Evolutionary conservation across 2,888 invertebrate species (phyloP).

Genomic region (Spisula solida): DNA sequence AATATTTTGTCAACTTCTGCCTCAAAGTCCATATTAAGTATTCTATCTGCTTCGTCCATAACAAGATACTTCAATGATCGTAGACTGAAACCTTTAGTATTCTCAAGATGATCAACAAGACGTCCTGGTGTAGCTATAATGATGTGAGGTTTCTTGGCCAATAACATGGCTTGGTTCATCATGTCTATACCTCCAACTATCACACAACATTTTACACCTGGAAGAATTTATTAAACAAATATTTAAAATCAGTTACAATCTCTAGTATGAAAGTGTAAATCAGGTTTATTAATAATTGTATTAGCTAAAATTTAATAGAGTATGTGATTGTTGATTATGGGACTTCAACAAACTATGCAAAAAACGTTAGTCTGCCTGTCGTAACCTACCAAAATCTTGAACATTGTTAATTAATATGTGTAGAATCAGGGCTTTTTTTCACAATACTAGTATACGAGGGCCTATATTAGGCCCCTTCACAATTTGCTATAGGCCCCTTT

Average conservation of each 20-base stretch:
- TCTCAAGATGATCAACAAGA: slow-evolving; percentile 97
- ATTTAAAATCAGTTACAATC: slow-evolving; percentile 86
- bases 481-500: too few relatives aligned
- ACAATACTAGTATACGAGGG: too few relatives aligned
- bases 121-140: slow-evolving; percentile 98
- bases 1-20: slow-evolving; percentile 98
- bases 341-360: too few relatives aligned
- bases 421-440: too few relatives aligned
- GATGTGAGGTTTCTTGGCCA: slow-evolving; percentile 98
- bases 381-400: too few relatives aligned
- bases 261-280: neutral
- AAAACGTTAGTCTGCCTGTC: too few relatives aligned
- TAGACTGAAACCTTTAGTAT: slow-evolving; percentile 98
- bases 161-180: slow-evolving; percentile 95
- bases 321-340: too few relatives aligned
- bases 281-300: neutral
- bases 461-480: too few relatives aligned
- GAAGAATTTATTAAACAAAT: neutral
- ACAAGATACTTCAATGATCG: slow-evolving; percentile 96
- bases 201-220: slow-evolving; percentile 90
- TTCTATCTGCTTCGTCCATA: slow-evolving; percentile 99
- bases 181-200: slow-evolving; percentile 99
- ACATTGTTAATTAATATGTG: too few relatives aligned
- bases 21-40: slow-evolving; percentile 99
- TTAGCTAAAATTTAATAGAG: too few relatives aligned